These are phyloP conservation scores for Drosophila nigrodunni DNA, from an alignment of 1,140 invertebrate genomes.

Conservation along the genomic window DNA sequence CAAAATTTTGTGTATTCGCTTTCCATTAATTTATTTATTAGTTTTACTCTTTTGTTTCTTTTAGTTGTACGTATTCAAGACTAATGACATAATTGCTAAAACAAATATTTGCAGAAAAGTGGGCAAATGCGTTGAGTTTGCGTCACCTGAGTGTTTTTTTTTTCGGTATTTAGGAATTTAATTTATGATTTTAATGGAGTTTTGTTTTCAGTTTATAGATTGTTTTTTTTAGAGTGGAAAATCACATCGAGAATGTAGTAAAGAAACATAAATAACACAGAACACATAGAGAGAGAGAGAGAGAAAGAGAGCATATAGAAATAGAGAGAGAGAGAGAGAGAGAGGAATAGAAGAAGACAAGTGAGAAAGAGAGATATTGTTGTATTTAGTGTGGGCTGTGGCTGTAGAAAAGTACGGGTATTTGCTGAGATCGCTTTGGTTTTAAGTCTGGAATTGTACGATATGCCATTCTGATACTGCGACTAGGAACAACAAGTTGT, in stretches of 20 bases:
- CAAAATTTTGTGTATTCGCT: conserved; percentile 43
- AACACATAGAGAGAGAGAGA: conserved; percentile 48
- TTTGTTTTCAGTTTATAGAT: conserved; percentile 42
- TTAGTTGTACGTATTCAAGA: conserved; percentile 74
- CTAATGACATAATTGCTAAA: conserved; percentile 77
- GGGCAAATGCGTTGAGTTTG: conserved; percentile 72
- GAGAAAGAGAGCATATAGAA: conserved; percentile 2
- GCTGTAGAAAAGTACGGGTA: conserved; percentile 37
- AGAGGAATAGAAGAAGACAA: conserved; percentile 61
- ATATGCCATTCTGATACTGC: conserved; percentile 53
- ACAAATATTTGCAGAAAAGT: conserved; percentile 76
- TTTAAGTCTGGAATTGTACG: conserved; percentile 42
- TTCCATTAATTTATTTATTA: conserved; percentile 33
- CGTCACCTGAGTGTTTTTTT: conserved; percentile 70
- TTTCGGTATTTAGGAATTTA: conserved; percentile 6
- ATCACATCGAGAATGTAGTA: conserved; percentile 56
- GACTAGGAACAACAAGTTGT: conserved; percentile 30
- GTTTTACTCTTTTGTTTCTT: conserved; percentile 23
- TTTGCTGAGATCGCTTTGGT: conserved; percentile 36
- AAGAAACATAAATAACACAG: conserved; percentile 71
- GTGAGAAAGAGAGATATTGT: conserved; percentile 60
- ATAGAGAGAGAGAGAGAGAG: conserved; percentile 25
- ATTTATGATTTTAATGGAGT: conserved; percentile 12
- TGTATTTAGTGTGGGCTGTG: conserved; percentile 60
- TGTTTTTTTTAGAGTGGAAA: conserved; percentile 44